Base-by-base conservation (phyloP, 2,888 invertebrate species). In the Leptinotarsa haldemani region DNA sequence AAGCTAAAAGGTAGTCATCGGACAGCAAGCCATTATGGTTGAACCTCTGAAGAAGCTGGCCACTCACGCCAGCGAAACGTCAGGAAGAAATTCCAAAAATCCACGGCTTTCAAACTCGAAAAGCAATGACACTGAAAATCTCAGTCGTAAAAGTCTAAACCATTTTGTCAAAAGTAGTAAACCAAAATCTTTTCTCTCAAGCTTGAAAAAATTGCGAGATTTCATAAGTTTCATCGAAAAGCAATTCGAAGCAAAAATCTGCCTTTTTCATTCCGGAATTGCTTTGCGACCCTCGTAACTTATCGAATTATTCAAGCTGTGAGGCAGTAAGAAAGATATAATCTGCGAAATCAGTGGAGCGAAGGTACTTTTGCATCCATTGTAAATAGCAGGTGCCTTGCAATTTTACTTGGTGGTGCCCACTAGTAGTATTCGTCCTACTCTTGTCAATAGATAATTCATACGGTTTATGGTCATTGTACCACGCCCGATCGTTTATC, bases 391-490 rank as follows among this genome's bases (percentile, higher is more conserved):
- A 80, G 78, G 78, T 80, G 80, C 76, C 70, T 66, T 70, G 70
- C 71, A 68, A 71, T 74, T 77, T 77, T 75, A 65, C 72, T 73
- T 66, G 50, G 70, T 70, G 67, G 75, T 79, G 79, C 82, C 81
- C 79, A 81, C 83, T 77, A 80, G 82, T 80, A 79, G 77, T 77
- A 80, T 79, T 77, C 82, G 82, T 78, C 83, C 83, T 82, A 83
- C 82, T 83, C 82, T 80, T 83, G 83, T 82, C 83, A 82, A 83
- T 83, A 81, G 82, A 81, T 83, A 84, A 83, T 84, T 82, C 81
- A 82, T 82, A 82, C 82, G 80, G 83, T 82, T 83, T 84, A 82
- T 81, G 80, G 78, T 18, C 71, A 66, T 64, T 71, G 65, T 74
- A 72, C 78, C 81, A 80, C 81, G 80, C 82, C 81, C 76, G 78